Conservation (phyloP, 2,113 vertebrate species). For the Boleophthalmus pectinirostris region DNA sequence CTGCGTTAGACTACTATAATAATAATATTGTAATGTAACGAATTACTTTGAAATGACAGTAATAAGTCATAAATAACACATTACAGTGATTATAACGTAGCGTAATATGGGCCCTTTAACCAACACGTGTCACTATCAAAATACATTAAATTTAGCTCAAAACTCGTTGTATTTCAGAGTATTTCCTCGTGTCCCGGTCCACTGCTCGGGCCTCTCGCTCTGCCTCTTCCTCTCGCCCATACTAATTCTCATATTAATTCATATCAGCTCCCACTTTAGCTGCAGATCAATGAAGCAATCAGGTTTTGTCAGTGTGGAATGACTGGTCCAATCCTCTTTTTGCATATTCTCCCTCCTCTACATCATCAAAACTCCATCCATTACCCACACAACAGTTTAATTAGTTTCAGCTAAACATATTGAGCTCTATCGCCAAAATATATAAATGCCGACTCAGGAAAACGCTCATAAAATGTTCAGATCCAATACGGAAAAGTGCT, state of each 20-base stretch:
- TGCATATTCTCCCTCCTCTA: conserved; percentile 82
- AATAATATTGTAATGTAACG: too few relatives aligned
- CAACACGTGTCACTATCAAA: neutral
- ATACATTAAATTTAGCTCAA: too few relatives aligned
- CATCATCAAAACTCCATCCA: conserved; percentile 93
- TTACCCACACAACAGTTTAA: conserved; percentile 83
- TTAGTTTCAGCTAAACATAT: conserved; percentile 89
- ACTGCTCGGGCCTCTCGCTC: conserved; percentile 20
- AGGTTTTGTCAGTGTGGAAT: conserved; percentile 57
- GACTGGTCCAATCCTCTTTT: conserved; percentile 49
- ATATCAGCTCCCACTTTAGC: conserved; percentile 73
- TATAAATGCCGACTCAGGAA: conserved; percentile 44
- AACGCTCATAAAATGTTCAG: conserved; percentile 36
- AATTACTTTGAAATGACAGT: too few relatives aligned
- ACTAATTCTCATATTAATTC: conserved; percentile 75
- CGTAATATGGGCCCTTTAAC: too few relatives aligned
- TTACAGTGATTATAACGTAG: too few relatives aligned
- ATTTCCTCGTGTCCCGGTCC: neutral
- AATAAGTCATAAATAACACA: too few relatives aligned
- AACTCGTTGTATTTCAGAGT: neutral
- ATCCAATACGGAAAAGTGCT: neutral
- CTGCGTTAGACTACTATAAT: too few relatives aligned
- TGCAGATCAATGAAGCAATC: conserved; percentile 81
- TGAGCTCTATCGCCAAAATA: conserved; percentile 63
- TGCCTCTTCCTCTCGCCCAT: conserved; percentile 42